Evolutionary conservation across 2,113 vertebrate genomes (phyloP).

Genomic region (Lepus europaeus): DNA sequence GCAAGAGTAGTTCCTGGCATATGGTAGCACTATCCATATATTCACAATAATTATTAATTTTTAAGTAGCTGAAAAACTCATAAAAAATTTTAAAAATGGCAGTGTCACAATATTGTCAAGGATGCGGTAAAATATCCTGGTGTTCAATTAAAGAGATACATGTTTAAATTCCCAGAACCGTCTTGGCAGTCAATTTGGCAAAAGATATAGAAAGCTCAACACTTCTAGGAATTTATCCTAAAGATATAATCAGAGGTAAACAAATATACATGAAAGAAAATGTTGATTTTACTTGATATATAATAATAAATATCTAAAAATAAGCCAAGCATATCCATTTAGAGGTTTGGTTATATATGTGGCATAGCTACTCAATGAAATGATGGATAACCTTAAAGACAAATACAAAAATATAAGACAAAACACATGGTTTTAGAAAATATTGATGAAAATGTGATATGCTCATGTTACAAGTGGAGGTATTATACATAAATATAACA

Average conservation of each 20-base stretch:
- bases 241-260: conserved; percentile 11
- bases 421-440: not conserved
- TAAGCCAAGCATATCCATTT: not conserved
- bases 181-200: not conserved
- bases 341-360: conserved; percentile 9
- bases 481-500: too few relatives aligned
- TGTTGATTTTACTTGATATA: conserved; percentile 32
- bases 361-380: not conserved
- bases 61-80: conserved; percentile 26
- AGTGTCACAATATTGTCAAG: not conserved
- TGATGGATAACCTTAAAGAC: not conserved
- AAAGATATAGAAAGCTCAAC: not conserved
- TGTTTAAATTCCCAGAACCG: not conserved
- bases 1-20: not conserved
- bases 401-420: conserved; percentile 31
- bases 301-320: conserved; percentile 2
- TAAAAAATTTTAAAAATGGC: not conserved
- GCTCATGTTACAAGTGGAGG: not conserved
- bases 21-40: not conserved
- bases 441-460: not conserved
- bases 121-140: not conserved
- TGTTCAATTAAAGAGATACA: not conserved
- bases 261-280: not conserved
- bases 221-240: conserved; percentile 22
- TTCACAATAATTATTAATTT: not conserved